Base-by-base conservation (phyloP, 1,140 invertebrate genomes). In the Drosophila oshimai region DNA sequence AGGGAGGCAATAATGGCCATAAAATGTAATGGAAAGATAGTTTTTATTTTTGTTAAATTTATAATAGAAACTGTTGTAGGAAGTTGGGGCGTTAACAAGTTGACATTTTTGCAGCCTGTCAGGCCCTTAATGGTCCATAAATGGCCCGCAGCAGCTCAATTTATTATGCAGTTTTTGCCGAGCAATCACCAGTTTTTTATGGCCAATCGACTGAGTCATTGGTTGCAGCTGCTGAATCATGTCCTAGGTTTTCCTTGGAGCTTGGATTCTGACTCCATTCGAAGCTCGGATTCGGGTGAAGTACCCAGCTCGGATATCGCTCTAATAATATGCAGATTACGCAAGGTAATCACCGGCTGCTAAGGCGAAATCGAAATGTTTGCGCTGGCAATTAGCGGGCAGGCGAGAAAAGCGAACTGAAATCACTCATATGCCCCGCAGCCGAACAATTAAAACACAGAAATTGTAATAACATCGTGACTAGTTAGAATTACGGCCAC, bases 391-490 rank as follows among this genome's bases (percentile, higher is more conserved):
- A 84, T 84, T 84, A 84, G 77, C 79, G 64, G 55, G 58, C n/a
- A 58, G 70, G 33, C 53, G 79, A 74, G 80, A 84, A 84, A 84
- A 83, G 64, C 80, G 44, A 84, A 84, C 79, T 61, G 64, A 86
- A 84, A 86, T 84, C 80, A 76, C 80, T 84, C 81, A 86, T 86
- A 84, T 81, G 80, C 55, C 61, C 75, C 37, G 67, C 53, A 69
- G 49, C 46, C 72, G 53, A 49, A 47, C 75, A 80, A 86, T 86
- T 86, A 86, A 87, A 86, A 87, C 75, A 76, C 78, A 51, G 74
- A 86, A 86, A 86, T 86, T 80, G 80, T 87, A 86, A 87, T 86
- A 86, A 80, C 76, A 80, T 87, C 80, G 80, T 86, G 80, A 86
- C 80, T 86, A 60, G 80, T 61, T 79, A 57, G 62, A 80, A 73